Percentiles rank a stretch among this genome's conserved stretches.
These are phyloP conservation scores for Gobiocypris rarus DNA, from an alignment of 2,113 vertebrate genomes.

Conservation along the genomic window DNA sequence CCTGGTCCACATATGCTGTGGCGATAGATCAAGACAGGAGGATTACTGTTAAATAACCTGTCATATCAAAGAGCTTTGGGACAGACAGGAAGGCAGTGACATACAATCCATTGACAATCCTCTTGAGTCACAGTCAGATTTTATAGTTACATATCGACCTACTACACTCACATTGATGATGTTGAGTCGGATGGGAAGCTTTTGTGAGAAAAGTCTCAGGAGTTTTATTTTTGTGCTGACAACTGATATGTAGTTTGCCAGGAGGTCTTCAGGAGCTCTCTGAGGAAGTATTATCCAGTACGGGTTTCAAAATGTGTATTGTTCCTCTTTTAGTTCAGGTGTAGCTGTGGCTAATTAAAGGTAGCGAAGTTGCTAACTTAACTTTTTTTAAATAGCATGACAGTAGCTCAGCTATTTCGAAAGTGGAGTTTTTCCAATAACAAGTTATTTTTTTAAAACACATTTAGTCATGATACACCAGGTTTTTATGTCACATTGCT, in stretches of 20 bases:
- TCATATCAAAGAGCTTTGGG: conserved; percentile 25
- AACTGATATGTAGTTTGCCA: background rate
- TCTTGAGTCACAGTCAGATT: conserved; percentile 18
- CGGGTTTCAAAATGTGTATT: background rate
- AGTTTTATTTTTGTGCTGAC: conserved; percentile 16
- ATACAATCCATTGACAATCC: conserved; percentile 16
- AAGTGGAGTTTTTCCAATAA: background rate
- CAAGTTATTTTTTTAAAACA: background rate
- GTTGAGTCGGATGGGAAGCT: background rate
- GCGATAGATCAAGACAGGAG: conserved; percentile 12
- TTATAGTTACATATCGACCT: conserved; percentile 12
- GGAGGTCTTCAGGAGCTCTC: background rate
- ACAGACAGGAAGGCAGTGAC: conserved; percentile 25
- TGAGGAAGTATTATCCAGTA: background rate
- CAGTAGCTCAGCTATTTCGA: background rate
- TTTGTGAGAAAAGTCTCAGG: background rate
- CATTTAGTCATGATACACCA: background rate
- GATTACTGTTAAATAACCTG: conserved; percentile 12
- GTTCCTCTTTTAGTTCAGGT: background rate
- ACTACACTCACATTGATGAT: background rate
- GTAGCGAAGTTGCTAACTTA: background rate
- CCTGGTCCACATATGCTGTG: conserved; percentile 33
- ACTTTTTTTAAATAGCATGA: background rate
- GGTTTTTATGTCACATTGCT: background rate
- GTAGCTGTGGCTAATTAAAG: background rate